Evolutionary conservation across 2,888 invertebrate species (phyloP), one percentile per base, ranked within the genome.

Genomic region (Ichneumoninae sp.): DNA sequence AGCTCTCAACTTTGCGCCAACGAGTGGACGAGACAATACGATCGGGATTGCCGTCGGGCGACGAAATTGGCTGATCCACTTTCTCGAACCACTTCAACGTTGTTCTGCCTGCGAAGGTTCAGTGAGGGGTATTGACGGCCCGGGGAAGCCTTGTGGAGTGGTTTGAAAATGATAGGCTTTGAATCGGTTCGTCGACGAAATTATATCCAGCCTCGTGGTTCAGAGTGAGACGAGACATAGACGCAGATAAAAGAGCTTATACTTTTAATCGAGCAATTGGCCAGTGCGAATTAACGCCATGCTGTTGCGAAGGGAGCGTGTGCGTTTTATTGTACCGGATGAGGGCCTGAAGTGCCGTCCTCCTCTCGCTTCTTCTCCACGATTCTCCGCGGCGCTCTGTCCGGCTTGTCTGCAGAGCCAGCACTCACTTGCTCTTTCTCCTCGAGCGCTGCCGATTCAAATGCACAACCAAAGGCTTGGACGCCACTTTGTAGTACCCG

Each of bases 401-500:
- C 70, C 57, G 65, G 52, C 44, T 69, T 47, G 47, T 50, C 77
- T 52, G 79, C 63, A 16, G 63, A 30, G 33, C 33, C n/a, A 83
- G 87, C 85, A 88, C 86, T 86, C 86, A 85, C 80, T 78, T 54
- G 77, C 66, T 60, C 84, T 40, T 74, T 81, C 73, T 66, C 66
- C 40, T 76, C 26, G 40, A 73, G 47, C 65, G 65, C 50, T 63
- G 47, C 81, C 81, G 86, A 88, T 89, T 89, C 88, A 91, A 92
- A 91, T 91, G 91, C 89, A 86, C 91, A 91, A 89, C 89, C 86
- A 87, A 89, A 74, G 75, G 74, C 47, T 77, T 36, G 75, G 44
- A 76, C 63, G 77, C 40, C 65, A 79, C 71, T 70, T 70, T 65
- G 33, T 63, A 78, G 33, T 63, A 78, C 57, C 22, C 44, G 16